Base-by-base conservation (phyloP, 2,888 invertebrate species). In the Phragmatobia fuliginosa region DNA sequence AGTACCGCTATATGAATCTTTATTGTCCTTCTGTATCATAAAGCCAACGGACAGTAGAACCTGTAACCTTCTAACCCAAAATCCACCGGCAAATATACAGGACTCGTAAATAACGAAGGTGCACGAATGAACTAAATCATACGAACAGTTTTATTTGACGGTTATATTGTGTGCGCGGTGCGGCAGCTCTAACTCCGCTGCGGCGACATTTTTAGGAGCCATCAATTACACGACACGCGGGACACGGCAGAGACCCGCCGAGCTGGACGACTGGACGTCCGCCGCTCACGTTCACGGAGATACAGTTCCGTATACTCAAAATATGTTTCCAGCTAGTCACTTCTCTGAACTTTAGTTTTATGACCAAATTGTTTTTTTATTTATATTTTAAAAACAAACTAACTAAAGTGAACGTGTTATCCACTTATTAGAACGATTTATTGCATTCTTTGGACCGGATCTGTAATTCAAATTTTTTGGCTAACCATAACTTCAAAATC, bases 181-280 rank as follows among this genome's bases (percentile, higher is more conserved):
- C 11, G 49, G 33, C 60, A 32, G 66, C 25, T 41, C 36, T 58
- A 66, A 33, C 32, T 31, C 28, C 10, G 49, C 8, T n/a, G 66
- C 11, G 21, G 60, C 25, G 66, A 66, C 66, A 66, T 60, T 18
- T 66, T 60, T 60, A 60, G 60, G 66, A 60, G 60, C 66, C 66
- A 60, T 66, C 60, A 45, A 49, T 49, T n/a, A 60, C 45, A n/a
- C 4, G 45, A 31, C 41, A 41, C 63, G 21, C 25, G 52, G 49
- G n/a, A n/a, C n/a, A n/a, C 31, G 36, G 56, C 45, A n/a, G n/a
- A n/a, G 45, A 8, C 21, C 31, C 16, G 7, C 14, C 45, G 45
- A 25, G 10, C 59, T 33, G 28, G 16, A 7, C 56, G 28, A 21
- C 59, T 33, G 28, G 16, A 7, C 56, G 28, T 56, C 56, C 56